Conservation (phyloP, 2,113 vertebrate species). For the Paramisgurnus dabryanus region DNA sequence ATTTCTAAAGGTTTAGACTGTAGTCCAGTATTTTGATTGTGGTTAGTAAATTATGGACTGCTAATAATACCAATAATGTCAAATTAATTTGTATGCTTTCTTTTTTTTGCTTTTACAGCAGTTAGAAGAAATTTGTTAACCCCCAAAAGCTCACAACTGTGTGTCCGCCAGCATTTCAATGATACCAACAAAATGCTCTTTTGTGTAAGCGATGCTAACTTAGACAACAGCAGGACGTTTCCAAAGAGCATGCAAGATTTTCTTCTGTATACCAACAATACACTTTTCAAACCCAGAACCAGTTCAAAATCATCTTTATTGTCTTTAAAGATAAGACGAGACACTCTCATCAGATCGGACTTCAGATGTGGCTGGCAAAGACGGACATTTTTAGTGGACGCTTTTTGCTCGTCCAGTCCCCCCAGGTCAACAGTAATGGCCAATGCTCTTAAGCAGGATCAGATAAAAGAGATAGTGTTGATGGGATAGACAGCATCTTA, state of each 20-base stretch:
- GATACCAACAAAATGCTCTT: conserved; percentile 32
- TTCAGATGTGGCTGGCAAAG: conserved; percentile 54
- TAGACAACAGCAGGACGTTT: conserved; percentile 42
- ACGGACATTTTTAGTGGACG: conserved; percentile 48
- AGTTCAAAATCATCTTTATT: conserved; percentile 50
- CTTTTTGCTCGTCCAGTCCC: conserved; percentile 69
- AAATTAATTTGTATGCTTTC: too few species aligned
- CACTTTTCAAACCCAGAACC: conserved; percentile 40
- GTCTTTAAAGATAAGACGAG: conserved; percentile 56
- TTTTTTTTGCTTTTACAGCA: not conserved
- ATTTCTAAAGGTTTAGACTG: too few species aligned
- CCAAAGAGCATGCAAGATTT: conserved; percentile 51
- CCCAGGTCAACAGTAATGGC: conserved; percentile 68
- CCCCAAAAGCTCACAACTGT: not conserved
- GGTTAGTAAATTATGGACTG: too few species aligned
- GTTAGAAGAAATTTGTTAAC: not conserved
- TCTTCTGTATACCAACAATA: conserved; percentile 44
- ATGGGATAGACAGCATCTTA: conserved; percentile 66
- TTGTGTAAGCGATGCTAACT: conserved; percentile 49
- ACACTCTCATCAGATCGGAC: conserved; percentile 52
- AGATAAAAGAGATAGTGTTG: conserved; percentile 58
- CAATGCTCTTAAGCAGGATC: conserved; percentile 64
- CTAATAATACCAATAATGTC: too few species aligned
- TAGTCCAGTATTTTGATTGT: too few species aligned
- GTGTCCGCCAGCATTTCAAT: conserved; percentile 30